phyloP scores from a whole-genome alignment of 2,888 invertebrate genomes.

The Idaea biselata region DNA sequence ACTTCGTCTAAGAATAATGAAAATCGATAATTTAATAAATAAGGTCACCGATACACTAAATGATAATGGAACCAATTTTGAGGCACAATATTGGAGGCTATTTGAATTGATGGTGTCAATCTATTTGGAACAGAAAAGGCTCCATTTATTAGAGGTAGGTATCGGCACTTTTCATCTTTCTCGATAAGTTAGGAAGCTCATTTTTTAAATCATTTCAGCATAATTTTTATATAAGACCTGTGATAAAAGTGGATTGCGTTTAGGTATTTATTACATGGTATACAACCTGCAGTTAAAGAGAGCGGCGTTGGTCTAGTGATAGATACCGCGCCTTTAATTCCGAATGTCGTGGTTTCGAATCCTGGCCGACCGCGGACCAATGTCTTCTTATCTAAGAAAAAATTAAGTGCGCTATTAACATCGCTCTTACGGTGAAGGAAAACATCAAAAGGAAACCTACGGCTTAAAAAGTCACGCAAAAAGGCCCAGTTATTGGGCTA shows the following conservation, averaged over 20 bases:
- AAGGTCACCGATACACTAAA: conserved; percentile 16
- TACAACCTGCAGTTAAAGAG: no score
- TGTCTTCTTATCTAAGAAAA: no score
- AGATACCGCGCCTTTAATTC: no score
- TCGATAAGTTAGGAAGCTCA: not conserved
- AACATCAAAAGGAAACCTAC: no score
- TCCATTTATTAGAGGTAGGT: conserved; percentile 5
- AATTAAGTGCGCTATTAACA: no score
- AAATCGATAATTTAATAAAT: conserved; percentile 26
- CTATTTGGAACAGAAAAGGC: conserved; percentile 11
- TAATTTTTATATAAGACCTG: not conserved
- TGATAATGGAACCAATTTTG: conserved; percentile 20
- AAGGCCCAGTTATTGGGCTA: no score
- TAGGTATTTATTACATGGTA: not conserved
- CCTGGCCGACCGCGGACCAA: no score
- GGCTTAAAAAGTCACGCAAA: no score
- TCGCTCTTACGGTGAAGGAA: no score
- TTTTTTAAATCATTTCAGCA: not conserved
- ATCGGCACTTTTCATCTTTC: conserved; percentile 1
- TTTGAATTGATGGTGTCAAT: conserved; percentile 16
- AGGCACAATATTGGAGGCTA: conserved; percentile 7
- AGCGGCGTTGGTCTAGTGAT: no score
- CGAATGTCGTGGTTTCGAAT: no score
- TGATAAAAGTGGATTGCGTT: not conserved
- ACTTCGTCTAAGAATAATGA: conserved; percentile 28